Base-by-base conservation (phyloP, 2,113 vertebrate species). In the Lepidiolamprologus cunningtoni region DNA sequence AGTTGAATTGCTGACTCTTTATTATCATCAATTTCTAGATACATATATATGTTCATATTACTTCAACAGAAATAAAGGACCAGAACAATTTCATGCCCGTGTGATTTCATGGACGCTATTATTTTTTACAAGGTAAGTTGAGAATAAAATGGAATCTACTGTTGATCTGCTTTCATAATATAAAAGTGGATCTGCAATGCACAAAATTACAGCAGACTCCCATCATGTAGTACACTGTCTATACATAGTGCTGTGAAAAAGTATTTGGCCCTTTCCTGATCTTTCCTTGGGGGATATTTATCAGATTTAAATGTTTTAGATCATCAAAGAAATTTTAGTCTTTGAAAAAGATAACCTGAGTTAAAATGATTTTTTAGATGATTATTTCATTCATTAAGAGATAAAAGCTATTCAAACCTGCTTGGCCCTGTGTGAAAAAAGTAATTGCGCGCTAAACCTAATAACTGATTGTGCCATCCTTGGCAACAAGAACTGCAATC, bases 141-240 rank as follows among this genome's bases (percentile, higher is more conserved):
- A 87, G 80, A 66, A 61, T 78, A 92, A 90, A 78, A 92, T 81
- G 61, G 3, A 87, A 91, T 91, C 80, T 54, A 81, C 58, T 90
- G 86, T 87, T 83, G 86, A 87, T 90, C 88, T 80, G 79, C 54
- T 55, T 82, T 87, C 33, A 37, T 81, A 86, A 55, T 13, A 78
- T 9, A 45, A 85, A 90, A 92, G 87, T 71, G 82, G 84, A 89
- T 89, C 78, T 17, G 12, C 71, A 87, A 9, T 83, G 83, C 42
- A 86, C 54, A 80, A 81, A 50, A 81, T 83, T 26, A 55, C 66
- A 26, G 26, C 50, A 82, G 82, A 14, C 76, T 89, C 85, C 85
- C 40, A 81, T 26, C 17, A 63, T 80, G 13, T 87, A 87, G 21
- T 76, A 68, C 63, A 37, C 19, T 73, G 68, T 47, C 40, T 73